Evolutionary conservation across 2,888 invertebrate species (phyloP).

Genomic region (Napeogenes inachia): DNA sequence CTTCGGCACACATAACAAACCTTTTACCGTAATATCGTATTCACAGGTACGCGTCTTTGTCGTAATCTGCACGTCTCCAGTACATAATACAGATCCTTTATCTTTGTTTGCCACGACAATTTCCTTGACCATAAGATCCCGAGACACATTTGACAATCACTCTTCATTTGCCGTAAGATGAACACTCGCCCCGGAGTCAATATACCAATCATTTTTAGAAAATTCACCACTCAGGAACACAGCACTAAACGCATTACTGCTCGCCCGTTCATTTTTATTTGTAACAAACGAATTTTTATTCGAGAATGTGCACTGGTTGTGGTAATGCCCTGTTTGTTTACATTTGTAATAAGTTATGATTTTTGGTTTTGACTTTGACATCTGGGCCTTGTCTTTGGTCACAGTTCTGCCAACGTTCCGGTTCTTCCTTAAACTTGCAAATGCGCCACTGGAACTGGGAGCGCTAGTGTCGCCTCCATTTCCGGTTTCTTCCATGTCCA

Average conservation of each 20-base stretch:
- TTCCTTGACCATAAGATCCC: background rate
- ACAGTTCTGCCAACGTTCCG: conserved; percentile 25
- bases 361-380: conserved; percentile 29
- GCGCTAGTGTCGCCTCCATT: conserved; percentile 20
- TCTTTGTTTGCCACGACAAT: conserved; percentile 10
- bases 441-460: conserved; percentile 18
- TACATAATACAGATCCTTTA: conserved; percentile 13
- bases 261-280: conserved; percentile 1
- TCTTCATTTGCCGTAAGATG: background rate
- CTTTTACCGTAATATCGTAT: conserved; percentile 1
- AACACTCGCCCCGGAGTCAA: conserved; percentile 22
- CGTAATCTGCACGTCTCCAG: conserved; percentile 17
- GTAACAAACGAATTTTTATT: too few relatives aligned
- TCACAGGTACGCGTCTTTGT: conserved; percentile 12
- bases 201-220: conserved; percentile 20
- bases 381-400: conserved; percentile 26
- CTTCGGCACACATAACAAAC: conserved; percentile 19
- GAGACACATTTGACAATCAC: too few relatives aligned
- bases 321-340: conserved; percentile 33
- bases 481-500: conserved; percentile 21
- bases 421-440: conserved; percentile 30
- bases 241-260: conserved; percentile 16
- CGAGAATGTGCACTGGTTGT: conserved; percentile 10
- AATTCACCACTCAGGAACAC: conserved; percentile 20
- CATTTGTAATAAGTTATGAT: conserved; percentile 27